Evolutionary conservation across 2,888 invertebrate species (phyloP).

Genomic region (Linhomoeus sp.): DNA sequence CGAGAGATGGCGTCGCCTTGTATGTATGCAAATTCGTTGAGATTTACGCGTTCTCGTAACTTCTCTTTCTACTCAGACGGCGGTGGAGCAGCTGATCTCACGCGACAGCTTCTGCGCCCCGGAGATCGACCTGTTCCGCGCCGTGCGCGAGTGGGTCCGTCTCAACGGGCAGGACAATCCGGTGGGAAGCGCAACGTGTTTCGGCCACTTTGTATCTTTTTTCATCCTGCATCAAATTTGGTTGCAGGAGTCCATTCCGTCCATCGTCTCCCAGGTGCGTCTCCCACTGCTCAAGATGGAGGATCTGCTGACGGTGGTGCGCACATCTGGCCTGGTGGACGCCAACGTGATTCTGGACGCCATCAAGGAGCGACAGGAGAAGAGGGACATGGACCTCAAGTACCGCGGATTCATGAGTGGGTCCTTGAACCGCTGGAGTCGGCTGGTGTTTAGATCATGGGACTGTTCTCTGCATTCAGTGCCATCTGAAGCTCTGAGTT

Average conservation of each 20-base stretch:
- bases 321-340: conserved; percentile 63
- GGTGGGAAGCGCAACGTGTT: no score
- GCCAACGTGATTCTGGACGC: conserved; percentile 82
- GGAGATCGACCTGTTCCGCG: conserved; percentile 81
- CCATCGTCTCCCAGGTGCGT: conserved; percentile 36
- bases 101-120: conserved; percentile 88
- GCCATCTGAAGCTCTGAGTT: no score
- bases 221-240: no score
- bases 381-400: conserved; percentile 52
- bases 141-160: conserved; percentile 65
- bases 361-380: conserved; percentile 62
- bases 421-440: conserved; percentile 1
- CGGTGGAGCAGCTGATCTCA: conserved; percentile 60
- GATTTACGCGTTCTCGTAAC: neutral
- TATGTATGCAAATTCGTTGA: neutral
- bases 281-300: conserved; percentile 67
- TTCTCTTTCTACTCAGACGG: conserved; percentile 35
- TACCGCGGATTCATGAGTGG: conserved; percentile 43
- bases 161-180: conserved; percentile 41
- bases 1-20: no score
- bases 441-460: no score
- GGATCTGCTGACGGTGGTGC: conserved; percentile 65
- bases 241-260: conserved; percentile 39
- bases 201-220: neutral
- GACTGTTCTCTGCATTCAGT: no score